Conservation (phyloP, 1,140 invertebrate species). For the Varroa destructor region DNA sequence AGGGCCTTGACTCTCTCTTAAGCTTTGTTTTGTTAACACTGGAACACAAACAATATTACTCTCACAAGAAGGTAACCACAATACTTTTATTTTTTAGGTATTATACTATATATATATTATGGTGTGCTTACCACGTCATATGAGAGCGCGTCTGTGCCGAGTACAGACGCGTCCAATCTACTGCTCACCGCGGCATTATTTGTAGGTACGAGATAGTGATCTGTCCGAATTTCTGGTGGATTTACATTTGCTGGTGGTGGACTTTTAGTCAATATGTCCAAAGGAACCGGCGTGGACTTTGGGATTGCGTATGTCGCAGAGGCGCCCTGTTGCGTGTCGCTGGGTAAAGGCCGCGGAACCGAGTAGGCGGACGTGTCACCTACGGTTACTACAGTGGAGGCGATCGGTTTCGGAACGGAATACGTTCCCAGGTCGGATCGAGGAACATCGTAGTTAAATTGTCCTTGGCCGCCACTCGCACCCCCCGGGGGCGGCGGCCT, state of each 20-base stretch:
- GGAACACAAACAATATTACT: no score
- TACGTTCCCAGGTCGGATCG: conserved; percentile 44
- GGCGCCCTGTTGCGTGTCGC: no score
- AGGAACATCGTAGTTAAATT: conserved; percentile 59
- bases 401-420: conserved; percentile 42
- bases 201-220: conserved; percentile 17
- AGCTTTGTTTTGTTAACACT: no score
- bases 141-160: background rate
- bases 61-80: no score
- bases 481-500: conserved; percentile 31
- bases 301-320: background rate
- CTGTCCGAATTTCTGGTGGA: conserved; percentile 11
- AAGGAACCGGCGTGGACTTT: background rate
- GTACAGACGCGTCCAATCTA: background rate
- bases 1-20: no score
- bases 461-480: conserved; percentile 40
- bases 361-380: no score
- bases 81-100: no score
- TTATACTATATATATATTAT: no score
- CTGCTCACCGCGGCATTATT: conserved; percentile 3
- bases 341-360: no score
- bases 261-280: conserved; percentile 5
- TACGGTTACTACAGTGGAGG: background rate
- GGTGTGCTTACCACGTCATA: background rate
- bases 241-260: background rate